Evolutionary conservation across 2,113 vertebrate species (phyloP), one percentile per base, ranked within the genome.

Genomic region (Limnothrissa miodon): DNA sequence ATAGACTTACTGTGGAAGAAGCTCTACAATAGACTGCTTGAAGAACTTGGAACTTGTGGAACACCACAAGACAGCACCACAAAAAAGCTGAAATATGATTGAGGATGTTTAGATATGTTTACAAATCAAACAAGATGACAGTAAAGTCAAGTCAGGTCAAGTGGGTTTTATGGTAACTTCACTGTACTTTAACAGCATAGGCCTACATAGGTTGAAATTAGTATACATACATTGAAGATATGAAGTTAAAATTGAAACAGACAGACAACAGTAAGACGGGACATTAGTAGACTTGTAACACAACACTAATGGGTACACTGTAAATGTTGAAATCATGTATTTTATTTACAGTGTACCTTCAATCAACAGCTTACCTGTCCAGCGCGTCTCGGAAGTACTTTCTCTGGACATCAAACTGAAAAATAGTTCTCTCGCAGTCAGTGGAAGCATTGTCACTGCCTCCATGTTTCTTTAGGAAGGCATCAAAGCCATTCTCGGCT

Each of bases 391-490:
- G 96, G 93, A 99, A 98, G 85, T 95, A 95, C 82, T 97, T 98
- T 91, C 95, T 96, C 93, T 99, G 97, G 82, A 99, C 95, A 87
- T 98, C 96, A 59, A 99, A 99, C 91, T 99, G 97, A 91, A 98
- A 99, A 86, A 99, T 94, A 10, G 98, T 99, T 17, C 96, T 94
- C 90, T 99, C 98, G 4, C 96, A 97, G 93, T 99, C 98, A 0
- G 98, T 99, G 0, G 97, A 99, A 59, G 98, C 98, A 0, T 99
- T 99, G 92, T 97, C 96, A 78, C 96, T 97, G 0, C 98, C 98
- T 0, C 98, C 97, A 0, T 98, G 97, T 19, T 97, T 97, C 95
- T 98, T 99, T 83, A 99, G 93, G 90, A 99, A 99, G 0, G 95
- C 97, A 29, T 99, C 98, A 17, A 99, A 98, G 25, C 96, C 97